Evolutionary conservation across 2,888 invertebrate genomes (phyloP), one percentile per base, ranked within the genome.

Genomic region (Leptopterna dolabrata): DNA sequence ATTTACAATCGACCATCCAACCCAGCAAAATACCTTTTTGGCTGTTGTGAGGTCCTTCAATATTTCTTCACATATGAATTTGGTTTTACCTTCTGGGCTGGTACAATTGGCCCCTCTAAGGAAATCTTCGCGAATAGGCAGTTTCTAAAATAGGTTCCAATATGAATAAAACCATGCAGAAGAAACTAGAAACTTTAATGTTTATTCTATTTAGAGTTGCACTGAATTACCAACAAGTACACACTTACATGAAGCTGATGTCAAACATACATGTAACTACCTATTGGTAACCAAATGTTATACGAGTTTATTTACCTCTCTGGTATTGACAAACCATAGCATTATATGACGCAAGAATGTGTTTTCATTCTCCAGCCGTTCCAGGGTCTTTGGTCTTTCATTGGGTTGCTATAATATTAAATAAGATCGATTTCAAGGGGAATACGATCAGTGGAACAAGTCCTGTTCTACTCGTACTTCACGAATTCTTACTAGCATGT

Each of bases 31-130:
- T 78, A 78, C 78, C 78, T 78, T 78, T 27, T 78, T 78, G 27
- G 78, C 78, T 43, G 45, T 43, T 7, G 78, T 78, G 14, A 78
- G 27, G 27, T 78, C 78, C 70, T 83, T 83, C 14, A 83, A 24
- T 29, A 83, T 83, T 83, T 83, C 83, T 45, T 78, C 78, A 27
- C 78, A 78, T 11, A 78, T 78, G 27, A 78, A 78, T 43, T 78
- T 78, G 6, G 78, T 45, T 78, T 78, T 78, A 19, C 78, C 78
- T 78, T 78, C 78, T 6, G 78, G 78, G 27, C 78, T 78, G 19
- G 78, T 78, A 27, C 78, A 78, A 27, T 36, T 29, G 16, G 45
- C 78, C 45, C 78, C 78, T 78, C 78, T 78, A 24, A 45, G 45
- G 45, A 29, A 78, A 45, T 78, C 78, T 78, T 78, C 78, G 14